Evolutionary conservation across 35 echinoderm and acorn worm species (phyloP).

Genomic region (Apostichopus californicus): DNA sequence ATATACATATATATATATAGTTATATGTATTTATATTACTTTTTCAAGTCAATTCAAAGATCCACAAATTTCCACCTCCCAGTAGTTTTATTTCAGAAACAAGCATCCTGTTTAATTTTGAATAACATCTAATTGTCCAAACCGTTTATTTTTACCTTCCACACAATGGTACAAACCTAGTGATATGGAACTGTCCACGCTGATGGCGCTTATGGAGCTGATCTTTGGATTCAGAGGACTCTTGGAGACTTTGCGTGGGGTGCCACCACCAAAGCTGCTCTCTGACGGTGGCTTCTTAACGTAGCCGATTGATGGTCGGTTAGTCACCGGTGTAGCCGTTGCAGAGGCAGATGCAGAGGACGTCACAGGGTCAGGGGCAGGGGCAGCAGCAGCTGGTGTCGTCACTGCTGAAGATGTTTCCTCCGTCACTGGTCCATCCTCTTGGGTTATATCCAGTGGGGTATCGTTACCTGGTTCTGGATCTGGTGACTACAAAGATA

Average conservation of each 20-base stretch:
- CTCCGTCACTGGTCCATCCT: neutral
- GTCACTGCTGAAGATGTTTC: neutral
- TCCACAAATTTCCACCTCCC: no score
- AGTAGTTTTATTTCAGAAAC: no score
- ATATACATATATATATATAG: no score
- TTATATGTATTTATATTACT: no score
- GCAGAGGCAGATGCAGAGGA: neutral
- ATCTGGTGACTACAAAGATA: slow-evolving; percentile 1
- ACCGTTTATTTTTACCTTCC: no score
- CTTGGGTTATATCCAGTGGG: neutral
- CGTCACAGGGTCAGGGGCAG: neutral
- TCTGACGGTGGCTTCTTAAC: slow-evolving; percentile 5
- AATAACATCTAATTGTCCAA: no score
- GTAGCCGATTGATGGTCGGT: neutral
- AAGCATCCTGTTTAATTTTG: no score
- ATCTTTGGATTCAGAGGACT: slow-evolving; percentile 28
- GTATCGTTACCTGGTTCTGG: neutral
- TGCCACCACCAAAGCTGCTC: neutral
- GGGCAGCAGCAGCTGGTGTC: neutral
- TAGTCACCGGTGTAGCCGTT: neutral
- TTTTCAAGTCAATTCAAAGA: no score
- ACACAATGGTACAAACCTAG: slow-evolving; percentile 37
- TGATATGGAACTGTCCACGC: slow-evolving; percentile 51
- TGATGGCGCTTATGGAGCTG: slow-evolving; percentile 40
- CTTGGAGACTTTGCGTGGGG: slow-evolving; percentile 20